These are phyloP conservation scores for Papilio polyxenes DNA, from an alignment of 1,140 invertebrate species.

Conservation along the genomic window DNA sequence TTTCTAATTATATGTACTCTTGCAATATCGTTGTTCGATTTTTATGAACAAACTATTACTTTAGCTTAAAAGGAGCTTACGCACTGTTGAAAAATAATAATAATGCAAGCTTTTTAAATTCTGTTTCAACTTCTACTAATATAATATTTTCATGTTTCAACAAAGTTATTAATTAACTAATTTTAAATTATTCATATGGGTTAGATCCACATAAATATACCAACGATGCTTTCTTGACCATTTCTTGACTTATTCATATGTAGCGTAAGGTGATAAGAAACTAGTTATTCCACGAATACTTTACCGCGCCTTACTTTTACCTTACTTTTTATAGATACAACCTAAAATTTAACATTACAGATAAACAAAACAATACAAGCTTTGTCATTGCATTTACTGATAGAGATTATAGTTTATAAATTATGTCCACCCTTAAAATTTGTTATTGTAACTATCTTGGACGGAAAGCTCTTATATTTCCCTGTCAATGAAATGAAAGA, in stretches of 20 bases:
- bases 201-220: neutral
- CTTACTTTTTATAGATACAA: conserved; percentile 6
- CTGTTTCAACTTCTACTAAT: too few relatives aligned
- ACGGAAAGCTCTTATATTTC: neutral
- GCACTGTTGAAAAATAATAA: too few relatives aligned
- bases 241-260: neutral
- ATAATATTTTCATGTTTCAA: neutral
- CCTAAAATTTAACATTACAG: conserved; percentile 32
- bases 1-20: too few relatives aligned
- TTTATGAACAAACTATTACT: too few relatives aligned
- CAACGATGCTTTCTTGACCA: conserved; percentile 17
- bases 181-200: neutral
- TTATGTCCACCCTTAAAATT: neutral
- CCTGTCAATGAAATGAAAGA: too few relatives aligned
- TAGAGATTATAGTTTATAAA: neutral
- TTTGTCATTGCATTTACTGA: neutral
- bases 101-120: too few relatives aligned
- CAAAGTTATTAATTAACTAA: neutral
- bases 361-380: conserved; percentile 18
- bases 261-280: conserved; percentile 15
- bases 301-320: conserved; percentile 26
- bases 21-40: too few relatives aligned
- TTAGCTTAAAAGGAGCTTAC: too few relatives aligned
- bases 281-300: conserved; percentile 25
- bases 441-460: too few relatives aligned